These are phyloP conservation scores for Embidobia sp. DNA, from an alignment of 2,888 invertebrate species.

Conservation along the genomic window DNA sequence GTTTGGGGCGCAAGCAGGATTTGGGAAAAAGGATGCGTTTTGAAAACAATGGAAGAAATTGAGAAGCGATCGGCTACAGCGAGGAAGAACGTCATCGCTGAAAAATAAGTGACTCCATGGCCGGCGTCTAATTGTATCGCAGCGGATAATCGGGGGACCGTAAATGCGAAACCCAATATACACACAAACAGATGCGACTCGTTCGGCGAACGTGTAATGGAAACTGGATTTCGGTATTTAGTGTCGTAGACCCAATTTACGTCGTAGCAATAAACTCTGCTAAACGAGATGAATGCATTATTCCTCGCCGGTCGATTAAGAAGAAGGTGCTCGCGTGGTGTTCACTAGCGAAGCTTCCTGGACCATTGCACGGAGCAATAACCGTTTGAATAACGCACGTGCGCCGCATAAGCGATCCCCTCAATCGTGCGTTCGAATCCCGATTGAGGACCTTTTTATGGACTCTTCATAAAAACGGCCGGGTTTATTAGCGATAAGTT, in stretches of 20 bases:
- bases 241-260: constrained; percentile 76
- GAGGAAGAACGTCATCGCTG: not conserved
- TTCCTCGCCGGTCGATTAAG: constrained; percentile 61
- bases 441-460: constrained; percentile 17
- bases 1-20: no score
- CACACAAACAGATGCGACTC: constrained; percentile 52
- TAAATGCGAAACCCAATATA: constrained; percentile 49
- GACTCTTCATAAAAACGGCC: not conserved
- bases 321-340: constrained; percentile 39
- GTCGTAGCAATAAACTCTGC: constrained; percentile 75
- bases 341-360: constrained; percentile 50
- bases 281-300: constrained; percentile 76
- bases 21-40: no score
- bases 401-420: constrained; percentile 28
- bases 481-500: not conserved
- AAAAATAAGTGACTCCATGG: constrained; percentile 34
- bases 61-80: no score
- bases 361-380: constrained; percentile 36
- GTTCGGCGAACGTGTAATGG: constrained; percentile 43
- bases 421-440: constrained; percentile 21
- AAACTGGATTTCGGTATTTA: constrained; percentile 73
- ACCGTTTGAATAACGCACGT: constrained; percentile 36
- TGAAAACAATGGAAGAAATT: no score
- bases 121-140: constrained; percentile 34
- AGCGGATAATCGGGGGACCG: constrained; percentile 61